phyloP scores from a whole-genome alignment of 2,797 vertebrate species.

The Semotilus atromaculatus region DNA sequence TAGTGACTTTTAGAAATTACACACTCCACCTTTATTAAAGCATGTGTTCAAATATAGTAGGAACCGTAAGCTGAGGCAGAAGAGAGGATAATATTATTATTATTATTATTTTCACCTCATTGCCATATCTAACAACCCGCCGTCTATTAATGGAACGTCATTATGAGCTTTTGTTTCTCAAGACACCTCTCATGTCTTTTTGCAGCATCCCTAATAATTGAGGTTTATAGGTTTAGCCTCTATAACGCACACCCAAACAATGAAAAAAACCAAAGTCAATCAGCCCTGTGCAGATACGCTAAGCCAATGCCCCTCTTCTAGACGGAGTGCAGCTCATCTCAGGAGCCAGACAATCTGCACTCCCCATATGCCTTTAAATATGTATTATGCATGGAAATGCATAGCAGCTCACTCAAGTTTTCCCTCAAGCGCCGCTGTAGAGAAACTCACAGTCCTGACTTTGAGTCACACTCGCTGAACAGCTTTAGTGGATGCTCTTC shows the following conservation, averaged over 20 bases:
- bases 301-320: slow-evolving; percentile 41
- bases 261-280: slow-evolving; percentile 33
- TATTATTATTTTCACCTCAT: slow-evolving; percentile 45
- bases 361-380: slow-evolving; percentile 46
- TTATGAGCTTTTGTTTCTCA: slow-evolving; percentile 37
- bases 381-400: slow-evolving; percentile 61
- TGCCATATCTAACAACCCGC: slow-evolving; percentile 20
- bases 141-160: slow-evolving; percentile 51
- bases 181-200: slow-evolving; percentile 19
- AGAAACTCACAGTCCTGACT: slow-evolving; percentile 36
- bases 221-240: slow-evolving; percentile 22
- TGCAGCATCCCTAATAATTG: slow-evolving; percentile 27
- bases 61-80: slow-evolving; percentile 33
- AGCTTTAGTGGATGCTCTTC: background rate
- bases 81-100: slow-evolving; percentile 31
- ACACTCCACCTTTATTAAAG: slow-evolving; percentile 28
- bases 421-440: slow-evolving; percentile 37
- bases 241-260: slow-evolving; percentile 28
- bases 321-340: slow-evolving; percentile 51
- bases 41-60: background rate
- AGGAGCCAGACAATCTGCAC: slow-evolving; percentile 45
- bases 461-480: slow-evolving; percentile 25
- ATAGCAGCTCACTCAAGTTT: slow-evolving; percentile 48
- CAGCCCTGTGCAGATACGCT: slow-evolving; percentile 44
- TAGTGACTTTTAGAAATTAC: background rate